Percentiles rank a stretch among this genome's conserved stretches.
Evolutionary conservation across 2,797 vertebrate species (phyloP).

Genomic region (Alectoris magna): DNA sequence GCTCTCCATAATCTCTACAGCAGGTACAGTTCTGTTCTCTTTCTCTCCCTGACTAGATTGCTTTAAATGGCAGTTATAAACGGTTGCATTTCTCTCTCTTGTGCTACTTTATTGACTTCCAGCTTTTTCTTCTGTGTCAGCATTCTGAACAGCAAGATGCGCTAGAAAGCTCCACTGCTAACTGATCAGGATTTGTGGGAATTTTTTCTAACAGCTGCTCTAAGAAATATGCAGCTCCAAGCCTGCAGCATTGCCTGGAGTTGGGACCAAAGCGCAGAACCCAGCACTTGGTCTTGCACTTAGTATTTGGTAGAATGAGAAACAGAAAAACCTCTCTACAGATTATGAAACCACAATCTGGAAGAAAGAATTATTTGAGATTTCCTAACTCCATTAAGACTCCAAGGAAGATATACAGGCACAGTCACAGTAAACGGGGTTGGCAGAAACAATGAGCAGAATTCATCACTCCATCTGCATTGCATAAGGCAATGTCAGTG

Average conservation of each 20-base stretch:
- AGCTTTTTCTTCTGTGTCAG: not conserved
- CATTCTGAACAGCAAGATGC: not conserved
- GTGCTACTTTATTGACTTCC: not conserved
- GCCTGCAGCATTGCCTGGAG: too few species aligned
- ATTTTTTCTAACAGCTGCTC: not conserved
- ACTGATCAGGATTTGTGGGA: not conserved
- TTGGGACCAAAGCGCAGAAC: too few species aligned
- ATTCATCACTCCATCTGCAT: not conserved
- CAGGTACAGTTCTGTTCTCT: not conserved
- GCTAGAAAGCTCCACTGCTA: not conserved
- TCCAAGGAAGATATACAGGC: not conserved
- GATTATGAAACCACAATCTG: not conserved
- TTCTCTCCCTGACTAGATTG: too few species aligned
- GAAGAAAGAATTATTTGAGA: not conserved
- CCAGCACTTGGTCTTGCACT: not conserved
- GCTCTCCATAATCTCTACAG: not conserved
- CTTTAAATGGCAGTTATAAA: not conserved
- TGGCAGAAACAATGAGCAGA: not conserved
- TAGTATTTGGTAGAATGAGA: not conserved
- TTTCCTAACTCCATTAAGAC: not conserved
- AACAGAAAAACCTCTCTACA: not conserved
- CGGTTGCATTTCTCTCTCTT: not conserved
- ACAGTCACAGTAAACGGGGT: not conserved
- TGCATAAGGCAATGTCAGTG: rapidly evolving
- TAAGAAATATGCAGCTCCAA: not conserved